Conservation (phyloP, 2,888 invertebrate species). For the Scaptomyza flava region DNA sequence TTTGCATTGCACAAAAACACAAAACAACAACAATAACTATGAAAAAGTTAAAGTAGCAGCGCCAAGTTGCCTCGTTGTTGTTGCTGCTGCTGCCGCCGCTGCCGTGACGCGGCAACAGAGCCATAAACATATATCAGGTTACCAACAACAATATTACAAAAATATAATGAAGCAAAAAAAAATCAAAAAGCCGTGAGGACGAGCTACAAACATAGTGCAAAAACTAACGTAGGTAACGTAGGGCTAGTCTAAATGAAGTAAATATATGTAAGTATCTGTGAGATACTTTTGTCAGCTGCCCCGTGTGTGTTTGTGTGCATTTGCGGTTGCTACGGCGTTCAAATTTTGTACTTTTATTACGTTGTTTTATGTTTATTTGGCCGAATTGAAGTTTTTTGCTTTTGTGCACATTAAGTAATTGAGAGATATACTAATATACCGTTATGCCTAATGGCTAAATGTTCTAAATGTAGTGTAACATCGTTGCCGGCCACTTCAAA, state of each 20-base stretch:
- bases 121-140: slow-evolving; percentile 78
- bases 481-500: slow-evolving; percentile 60
- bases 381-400: slow-evolving; percentile 33
- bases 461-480: slow-evolving; percentile 12
- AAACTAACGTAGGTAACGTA: slow-evolving; percentile 69
- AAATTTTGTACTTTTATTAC: slow-evolving; percentile 68
- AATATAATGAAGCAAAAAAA: slow-evolving; percentile 1
- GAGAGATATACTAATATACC: slow-evolving; percentile 37
- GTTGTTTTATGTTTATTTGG: slow-evolving; percentile 38
- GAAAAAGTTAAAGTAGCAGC: slow-evolving; percentile 78
- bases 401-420: slow-evolving; percentile 22
- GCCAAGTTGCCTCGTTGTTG: slow-evolving; percentile 42
- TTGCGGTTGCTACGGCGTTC: slow-evolving; percentile 67
- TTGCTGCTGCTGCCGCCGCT: slow-evolving; percentile 13
- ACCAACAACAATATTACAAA: slow-evolving; percentile 53
- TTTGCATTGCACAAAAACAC: no score
- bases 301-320: slow-evolving; percentile 40
- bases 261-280: slow-evolving; percentile 59
- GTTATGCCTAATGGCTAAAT: slow-evolving; percentile 37
- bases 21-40: slow-evolving; percentile 11
- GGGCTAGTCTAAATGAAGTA: slow-evolving; percentile 28
- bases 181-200: slow-evolving; percentile 48
- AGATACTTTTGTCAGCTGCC: slow-evolving; percentile 69
- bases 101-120: slow-evolving; percentile 71
- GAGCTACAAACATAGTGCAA: slow-evolving; percentile 51